Evolutionary conservation across 2,888 invertebrate genomes (phyloP).

Genomic region (Sicus ferrugineus): DNA sequence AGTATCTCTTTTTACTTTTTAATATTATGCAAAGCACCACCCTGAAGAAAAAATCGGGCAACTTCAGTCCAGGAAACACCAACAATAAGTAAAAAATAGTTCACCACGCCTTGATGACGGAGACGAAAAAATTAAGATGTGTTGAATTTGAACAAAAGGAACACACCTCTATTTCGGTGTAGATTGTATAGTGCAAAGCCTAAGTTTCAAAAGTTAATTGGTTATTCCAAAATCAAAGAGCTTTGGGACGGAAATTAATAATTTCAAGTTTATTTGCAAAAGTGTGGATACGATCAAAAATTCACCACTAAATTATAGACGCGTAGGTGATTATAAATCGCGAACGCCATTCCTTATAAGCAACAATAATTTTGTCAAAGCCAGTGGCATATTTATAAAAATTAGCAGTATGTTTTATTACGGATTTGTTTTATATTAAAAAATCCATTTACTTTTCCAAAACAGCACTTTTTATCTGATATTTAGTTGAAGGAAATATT

Average conservation of each 20-base stretch:
- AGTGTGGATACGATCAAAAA: neutral
- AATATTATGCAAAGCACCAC: constrained; percentile 47
- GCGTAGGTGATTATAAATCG: neutral
- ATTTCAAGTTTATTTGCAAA: neutral
- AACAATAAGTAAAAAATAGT: constrained; percentile 36
- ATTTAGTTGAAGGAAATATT: constrained; percentile 18
- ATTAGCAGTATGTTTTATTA: neutral
- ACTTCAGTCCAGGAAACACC: constrained; percentile 43
- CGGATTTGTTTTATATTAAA: neutral
- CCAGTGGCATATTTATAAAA: too few relatives aligned
- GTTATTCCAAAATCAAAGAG: neutral
- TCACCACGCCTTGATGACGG: constrained; percentile 53
- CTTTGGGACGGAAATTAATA: neutral
- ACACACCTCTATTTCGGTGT: constrained; percentile 26
- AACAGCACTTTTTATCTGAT: constrained; percentile 2
- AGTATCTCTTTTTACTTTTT: neutral
- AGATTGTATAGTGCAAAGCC: too few relatives aligned
- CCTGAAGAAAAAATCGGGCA: constrained; percentile 40
- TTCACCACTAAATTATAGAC: constrained; percentile 10
- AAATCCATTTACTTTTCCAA: neutral
- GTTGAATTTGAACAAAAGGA: constrained; percentile 23
- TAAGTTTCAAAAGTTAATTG: too few relatives aligned
- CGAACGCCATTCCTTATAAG: neutral
- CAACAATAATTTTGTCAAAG: neutral
- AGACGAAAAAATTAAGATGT: constrained; percentile 43